Evolutionary conservation across 2,797 vertebrate genomes (phyloP).

Genomic region (Amazona ochrocephala): DNA sequence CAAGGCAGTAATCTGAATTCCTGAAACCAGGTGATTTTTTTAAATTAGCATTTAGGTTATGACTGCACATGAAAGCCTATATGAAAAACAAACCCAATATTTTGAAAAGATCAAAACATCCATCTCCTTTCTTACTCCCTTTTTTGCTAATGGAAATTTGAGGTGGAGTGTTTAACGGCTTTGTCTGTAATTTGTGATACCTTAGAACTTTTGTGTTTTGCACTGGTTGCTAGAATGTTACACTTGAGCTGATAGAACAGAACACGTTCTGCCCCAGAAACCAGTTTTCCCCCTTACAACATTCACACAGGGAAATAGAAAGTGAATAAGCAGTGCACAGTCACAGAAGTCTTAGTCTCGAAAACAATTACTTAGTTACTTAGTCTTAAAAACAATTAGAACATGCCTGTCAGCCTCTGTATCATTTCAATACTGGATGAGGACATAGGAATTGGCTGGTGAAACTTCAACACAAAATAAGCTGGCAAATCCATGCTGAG

Average conservation of each 20-base stretch:
- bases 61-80: background rate
- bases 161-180: background rate
- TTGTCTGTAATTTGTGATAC: background rate
- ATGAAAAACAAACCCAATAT: background rate
- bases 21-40: slow-evolving; percentile 45
- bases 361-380: background rate
- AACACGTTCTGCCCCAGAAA: background rate
- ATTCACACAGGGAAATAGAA: background rate
- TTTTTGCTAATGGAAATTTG: background rate
- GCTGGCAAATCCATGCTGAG: slow-evolving; percentile 75
- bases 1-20: slow-evolving; percentile 52
- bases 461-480: slow-evolving; percentile 82
- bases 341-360: background rate
- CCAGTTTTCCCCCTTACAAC: background rate
- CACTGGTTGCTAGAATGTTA: background rate
- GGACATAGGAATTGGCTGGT: slow-evolving; percentile 77
- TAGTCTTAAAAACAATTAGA: background rate
- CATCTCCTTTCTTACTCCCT: background rate
- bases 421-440: slow-evolving; percentile 74
- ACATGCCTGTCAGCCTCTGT: slow-evolving; percentile 80
- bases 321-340: background rate
- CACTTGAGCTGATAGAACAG: background rate
- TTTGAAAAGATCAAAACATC: background rate
- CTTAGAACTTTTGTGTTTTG: background rate
- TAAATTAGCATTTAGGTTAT: background rate